A percentile compares a stretch with the other conserved stretches of the same genome.
These are phyloP conservation scores for Heliconius ismenius DNA, from an alignment of 2,888 invertebrate species.

Conservation along the genomic window DNA sequence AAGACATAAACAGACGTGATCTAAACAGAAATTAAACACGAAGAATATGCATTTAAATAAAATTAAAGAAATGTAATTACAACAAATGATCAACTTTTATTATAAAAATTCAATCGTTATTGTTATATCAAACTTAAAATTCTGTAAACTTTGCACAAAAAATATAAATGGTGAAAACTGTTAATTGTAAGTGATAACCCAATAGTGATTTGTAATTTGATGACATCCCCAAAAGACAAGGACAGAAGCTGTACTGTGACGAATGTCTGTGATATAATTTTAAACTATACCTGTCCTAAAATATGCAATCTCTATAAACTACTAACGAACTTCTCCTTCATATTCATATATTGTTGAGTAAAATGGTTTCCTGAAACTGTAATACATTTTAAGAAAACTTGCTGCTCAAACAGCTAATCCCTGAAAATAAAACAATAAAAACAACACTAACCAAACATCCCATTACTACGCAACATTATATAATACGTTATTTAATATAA, in stretches of 20 bases:
- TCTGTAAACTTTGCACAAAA: not conserved
- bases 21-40: not conserved
- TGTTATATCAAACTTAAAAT: not conserved
- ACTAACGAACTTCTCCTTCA: conserved; percentile 56
- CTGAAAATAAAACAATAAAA: no score
- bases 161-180: not conserved
- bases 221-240: conserved; percentile 32
- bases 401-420: no score
- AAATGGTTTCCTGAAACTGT: conserved; percentile 63
- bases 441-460: no score
- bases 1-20: not conserved
- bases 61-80: no score
- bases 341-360: conserved; percentile 66
- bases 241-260: conserved; percentile 34
- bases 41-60: not conserved
- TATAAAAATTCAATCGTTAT: no score
- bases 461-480: no score
- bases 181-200: not conserved
- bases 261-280: conserved; percentile 16
- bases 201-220: conserved; percentile 14
- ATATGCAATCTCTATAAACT: conserved; percentile 43
- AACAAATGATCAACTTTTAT: no score
- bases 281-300: conserved; percentile 44
- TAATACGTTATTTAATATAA: no score
- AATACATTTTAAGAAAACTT: not conserved